These are phyloP conservation scores for Xiphydria camelus DNA, from an alignment of 2,888 invertebrate genomes.

Conservation along the genomic window DNA sequence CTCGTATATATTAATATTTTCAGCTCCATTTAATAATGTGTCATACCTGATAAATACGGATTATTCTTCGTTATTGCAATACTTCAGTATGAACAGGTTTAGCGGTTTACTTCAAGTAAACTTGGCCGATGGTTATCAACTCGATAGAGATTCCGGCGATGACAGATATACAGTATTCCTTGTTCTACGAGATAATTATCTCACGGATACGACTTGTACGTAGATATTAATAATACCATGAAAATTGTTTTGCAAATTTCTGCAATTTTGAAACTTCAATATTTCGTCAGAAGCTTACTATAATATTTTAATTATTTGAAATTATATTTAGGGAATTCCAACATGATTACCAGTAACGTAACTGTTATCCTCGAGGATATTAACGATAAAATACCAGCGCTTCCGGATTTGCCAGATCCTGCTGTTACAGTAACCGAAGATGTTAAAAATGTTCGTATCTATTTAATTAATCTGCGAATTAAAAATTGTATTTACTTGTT, in stretches of 20 bases:
- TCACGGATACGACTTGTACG: slow-evolving; percentile 51
- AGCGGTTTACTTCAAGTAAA: slow-evolving; percentile 60
- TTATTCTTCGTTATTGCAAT: slow-evolving; percentile 56
- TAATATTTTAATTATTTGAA: not conserved
- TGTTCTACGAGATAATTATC: slow-evolving; percentile 62
- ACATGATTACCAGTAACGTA: slow-evolving; percentile 49
- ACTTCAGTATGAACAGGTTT: slow-evolving; percentile 61
- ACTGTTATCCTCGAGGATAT: slow-evolving; percentile 63
- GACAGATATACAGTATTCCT: slow-evolving; percentile 59
- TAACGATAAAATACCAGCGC: slow-evolving; percentile 65
- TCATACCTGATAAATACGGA: slow-evolving; percentile 62
- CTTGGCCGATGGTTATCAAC: slow-evolving; percentile 55
- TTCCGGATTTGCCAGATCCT: slow-evolving; percentile 48
- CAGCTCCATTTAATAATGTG: slow-evolving; percentile 61
- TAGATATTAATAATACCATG: slow-evolving; percentile 1
- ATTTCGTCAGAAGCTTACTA: not conserved
- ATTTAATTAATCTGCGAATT: no score
- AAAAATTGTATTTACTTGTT: no score
- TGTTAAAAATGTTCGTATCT: slow-evolving; percentile 17
- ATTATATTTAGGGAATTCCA: slow-evolving; percentile 29
- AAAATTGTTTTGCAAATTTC: not conserved
- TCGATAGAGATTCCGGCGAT: slow-evolving; percentile 62
- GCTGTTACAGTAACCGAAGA: slow-evolving; percentile 36
- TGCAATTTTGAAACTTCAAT: no score
- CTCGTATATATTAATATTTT: slow-evolving; percentile 28